These are phyloP conservation scores for Noctuana brunneofusca DNA, from an alignment of 2,888 invertebrate genomes.

Conservation along the genomic window DNA sequence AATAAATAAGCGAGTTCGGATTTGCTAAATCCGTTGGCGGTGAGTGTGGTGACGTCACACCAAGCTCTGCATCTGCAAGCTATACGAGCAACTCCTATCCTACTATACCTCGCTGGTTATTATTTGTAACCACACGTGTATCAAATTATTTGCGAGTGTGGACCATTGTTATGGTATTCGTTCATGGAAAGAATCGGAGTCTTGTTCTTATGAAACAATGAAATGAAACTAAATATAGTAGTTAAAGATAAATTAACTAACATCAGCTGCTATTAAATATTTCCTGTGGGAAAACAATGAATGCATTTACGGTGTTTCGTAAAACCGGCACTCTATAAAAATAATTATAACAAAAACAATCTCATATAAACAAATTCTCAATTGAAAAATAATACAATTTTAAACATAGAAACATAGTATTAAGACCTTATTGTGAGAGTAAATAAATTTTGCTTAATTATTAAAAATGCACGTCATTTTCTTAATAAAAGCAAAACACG, in stretches of 20 bases:
- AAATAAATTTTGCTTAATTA: no score
- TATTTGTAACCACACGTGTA: constrained; percentile 47
- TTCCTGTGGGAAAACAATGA: constrained; percentile 5
- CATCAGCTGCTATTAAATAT: neutral
- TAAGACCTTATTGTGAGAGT: no score
- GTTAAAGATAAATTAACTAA: neutral
- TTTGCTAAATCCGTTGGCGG: constrained; percentile 49
- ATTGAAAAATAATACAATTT: no score
- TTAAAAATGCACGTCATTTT: no score
- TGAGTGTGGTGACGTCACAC: constrained; percentile 59
- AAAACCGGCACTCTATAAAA: neutral
- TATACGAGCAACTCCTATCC: no score
- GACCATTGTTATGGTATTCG: constrained; percentile 40
- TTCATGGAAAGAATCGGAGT: constrained; percentile 34
- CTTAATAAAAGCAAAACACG: no score
- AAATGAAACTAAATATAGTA: neutral
- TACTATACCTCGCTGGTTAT: constrained; percentile 41
- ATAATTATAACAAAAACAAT: no score
- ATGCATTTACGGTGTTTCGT: neutral
- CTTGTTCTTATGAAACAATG: constrained; percentile 12
- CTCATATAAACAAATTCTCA: no score
- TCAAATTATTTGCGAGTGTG: constrained; percentile 41
- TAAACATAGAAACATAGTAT: no score
- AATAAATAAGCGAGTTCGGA: no score
- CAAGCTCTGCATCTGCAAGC: constrained; percentile 20